A percentile compares a stretch with the other conserved stretches of the same genome.
Conservation (phyloP, 2,113 vertebrate genomes). For the Ciconia boyciana region DNA sequence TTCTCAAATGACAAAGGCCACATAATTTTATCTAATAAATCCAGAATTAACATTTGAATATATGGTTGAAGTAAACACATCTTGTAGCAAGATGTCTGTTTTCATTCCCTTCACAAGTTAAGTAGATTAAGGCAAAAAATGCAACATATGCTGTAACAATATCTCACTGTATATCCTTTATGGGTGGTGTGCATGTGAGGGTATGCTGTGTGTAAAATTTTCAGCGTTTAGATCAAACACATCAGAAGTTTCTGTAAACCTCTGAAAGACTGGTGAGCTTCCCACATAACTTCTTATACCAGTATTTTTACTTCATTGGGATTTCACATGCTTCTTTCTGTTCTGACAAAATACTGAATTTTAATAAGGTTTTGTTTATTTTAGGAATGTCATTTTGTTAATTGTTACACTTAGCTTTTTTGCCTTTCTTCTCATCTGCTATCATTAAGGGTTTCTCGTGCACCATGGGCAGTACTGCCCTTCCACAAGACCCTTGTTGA, state of each 20-base stretch:
- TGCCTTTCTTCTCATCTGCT: not conserved
- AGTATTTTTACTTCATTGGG: not conserved
- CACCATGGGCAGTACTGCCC: not conserved
- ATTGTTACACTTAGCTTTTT: not conserved
- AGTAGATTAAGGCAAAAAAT: constrained; percentile 38
- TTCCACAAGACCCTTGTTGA: not conserved
- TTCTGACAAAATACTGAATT: constrained; percentile 18
- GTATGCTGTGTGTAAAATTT: constrained; percentile 23
- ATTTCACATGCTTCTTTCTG: constrained; percentile 10
- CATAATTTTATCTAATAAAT: constrained; percentile 42
- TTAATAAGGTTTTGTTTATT: constrained; percentile 28
- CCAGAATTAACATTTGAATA: constrained; percentile 51
- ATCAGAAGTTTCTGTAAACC: constrained; percentile 5
- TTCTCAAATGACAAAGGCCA: constrained; percentile 37
- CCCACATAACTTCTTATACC: not conserved
- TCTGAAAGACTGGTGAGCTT: constrained; percentile 13
- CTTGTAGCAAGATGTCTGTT: constrained; percentile 45
- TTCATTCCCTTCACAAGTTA: constrained; percentile 39
- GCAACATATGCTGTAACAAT: constrained; percentile 34
- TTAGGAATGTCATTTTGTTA: constrained; percentile 18
- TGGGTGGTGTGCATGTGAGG: not conserved
- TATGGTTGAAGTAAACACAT: constrained; percentile 39
- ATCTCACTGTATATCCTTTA: constrained; percentile 20
- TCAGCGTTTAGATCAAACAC: not conserved
- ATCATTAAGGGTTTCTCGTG: not conserved